These are phyloP conservation scores for Hirudo medicinalis DNA, from an alignment of 1,140 invertebrate species.

Conservation along the genomic window DNA sequence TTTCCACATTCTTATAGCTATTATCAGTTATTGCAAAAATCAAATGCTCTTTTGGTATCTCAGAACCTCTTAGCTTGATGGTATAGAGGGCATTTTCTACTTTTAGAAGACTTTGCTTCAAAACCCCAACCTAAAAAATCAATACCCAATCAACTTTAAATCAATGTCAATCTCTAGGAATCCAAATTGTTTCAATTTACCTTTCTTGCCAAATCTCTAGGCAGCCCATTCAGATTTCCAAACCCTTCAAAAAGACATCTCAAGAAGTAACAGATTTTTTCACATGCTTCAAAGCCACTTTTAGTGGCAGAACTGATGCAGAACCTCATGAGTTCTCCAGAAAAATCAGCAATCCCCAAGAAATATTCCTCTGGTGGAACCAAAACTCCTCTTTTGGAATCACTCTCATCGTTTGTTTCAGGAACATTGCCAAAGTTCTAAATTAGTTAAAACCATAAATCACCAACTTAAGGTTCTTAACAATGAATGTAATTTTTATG, in stretches of 20 bases:
- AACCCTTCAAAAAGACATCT: slow-evolving; percentile 4
- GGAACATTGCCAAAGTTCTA: neutral
- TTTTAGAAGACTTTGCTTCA: slow-evolving; percentile 7
- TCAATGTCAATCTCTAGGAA: neutral
- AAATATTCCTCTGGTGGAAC: slow-evolving; percentile 3
- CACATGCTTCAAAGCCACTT: neutral
- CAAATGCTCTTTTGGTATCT: slow-evolving; percentile 4
- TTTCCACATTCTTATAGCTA: too few relatives aligned
- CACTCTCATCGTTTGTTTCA: neutral
- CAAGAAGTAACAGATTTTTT: slow-evolving; percentile 7
- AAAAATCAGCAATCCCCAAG: neutral
- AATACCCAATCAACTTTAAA: neutral
- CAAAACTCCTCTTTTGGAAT: neutral
- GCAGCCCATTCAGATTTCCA: neutral
- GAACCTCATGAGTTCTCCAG: slow-evolving; percentile 4
- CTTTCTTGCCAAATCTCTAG: neutral
- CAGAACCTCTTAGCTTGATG: slow-evolving; percentile 8
- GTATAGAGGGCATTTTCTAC: slow-evolving; percentile 1
- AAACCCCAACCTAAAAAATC: neutral
- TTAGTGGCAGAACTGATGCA: neutral
- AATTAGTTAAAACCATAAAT: neutral
- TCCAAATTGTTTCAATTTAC: neutral
- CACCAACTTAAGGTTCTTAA: neutral
- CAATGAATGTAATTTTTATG: neutral
- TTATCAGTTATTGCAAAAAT: too few relatives aligned